A percentile compares a stretch with the other conserved stretches of the same genome.
These are phyloP conservation scores for Parazoanthus swiftii DNA, from an alignment of 92 coral and sea anemone species.

Conservation along the genomic window DNA sequence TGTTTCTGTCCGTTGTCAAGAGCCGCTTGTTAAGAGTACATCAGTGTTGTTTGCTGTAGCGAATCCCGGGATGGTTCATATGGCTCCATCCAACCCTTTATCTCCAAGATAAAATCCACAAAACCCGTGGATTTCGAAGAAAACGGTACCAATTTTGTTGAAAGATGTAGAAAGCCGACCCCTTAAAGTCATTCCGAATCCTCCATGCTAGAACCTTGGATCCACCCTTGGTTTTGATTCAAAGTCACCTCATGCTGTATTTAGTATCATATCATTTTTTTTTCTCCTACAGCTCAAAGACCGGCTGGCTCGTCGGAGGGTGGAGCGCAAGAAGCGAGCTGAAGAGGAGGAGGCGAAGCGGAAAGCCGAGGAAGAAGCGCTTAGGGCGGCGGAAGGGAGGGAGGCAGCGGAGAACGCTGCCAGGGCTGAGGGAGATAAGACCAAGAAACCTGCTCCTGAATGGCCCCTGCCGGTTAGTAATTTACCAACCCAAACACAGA, in stretches of 20 bases:
- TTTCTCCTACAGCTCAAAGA: conserved; percentile 62
- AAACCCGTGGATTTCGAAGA: too few relatives aligned
- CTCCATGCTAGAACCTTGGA: too few relatives aligned
- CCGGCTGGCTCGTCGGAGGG: conserved; percentile 86
- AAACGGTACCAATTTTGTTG: too few relatives aligned
- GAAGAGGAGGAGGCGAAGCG: conserved; percentile 60
- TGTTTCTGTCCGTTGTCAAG: too few relatives aligned
- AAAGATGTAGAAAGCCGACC: not conserved
- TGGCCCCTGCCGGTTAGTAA: conserved; percentile 65
- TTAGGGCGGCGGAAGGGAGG: conserved; percentile 45
- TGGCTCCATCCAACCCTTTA: too few relatives aligned
- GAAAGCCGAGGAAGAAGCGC: conserved; percentile 63
- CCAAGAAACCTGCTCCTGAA: conserved; percentile 38
- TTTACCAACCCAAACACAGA: not conserved
- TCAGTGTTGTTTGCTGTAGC: too few relatives aligned
- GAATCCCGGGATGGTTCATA: too few relatives aligned
- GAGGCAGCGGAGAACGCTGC: conserved; percentile 36
- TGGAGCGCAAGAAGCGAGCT: conserved; percentile 71
- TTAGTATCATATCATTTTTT: not conserved
- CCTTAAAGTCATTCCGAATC: not conserved
- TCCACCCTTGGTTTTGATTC: too few relatives aligned
- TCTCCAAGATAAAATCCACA: too few relatives aligned
- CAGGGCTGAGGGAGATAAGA: conserved; percentile 6
- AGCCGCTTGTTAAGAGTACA: too few relatives aligned
- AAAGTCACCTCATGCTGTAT: too few relatives aligned